These are phyloP conservation scores for Lissocephala sabroskyi DNA, from an alignment of 2,888 invertebrate species.

Conservation along the genomic window DNA sequence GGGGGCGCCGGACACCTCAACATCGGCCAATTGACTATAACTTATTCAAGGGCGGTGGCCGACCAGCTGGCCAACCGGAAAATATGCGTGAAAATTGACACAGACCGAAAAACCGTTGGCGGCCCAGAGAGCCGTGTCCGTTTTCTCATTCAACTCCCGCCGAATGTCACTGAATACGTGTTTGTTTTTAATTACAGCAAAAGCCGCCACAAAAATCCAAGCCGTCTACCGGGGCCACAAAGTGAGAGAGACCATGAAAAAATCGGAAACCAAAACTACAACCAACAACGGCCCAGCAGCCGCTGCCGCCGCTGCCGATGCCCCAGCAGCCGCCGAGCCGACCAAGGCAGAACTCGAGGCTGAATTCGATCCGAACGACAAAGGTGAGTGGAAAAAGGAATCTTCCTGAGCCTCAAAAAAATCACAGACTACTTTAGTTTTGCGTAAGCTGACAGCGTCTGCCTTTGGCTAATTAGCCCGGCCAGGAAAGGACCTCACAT, in stretches of 20 bases:
- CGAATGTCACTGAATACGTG: no score
- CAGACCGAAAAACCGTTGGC: no score
- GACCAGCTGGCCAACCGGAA: background rate
- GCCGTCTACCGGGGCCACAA: conserved; percentile 89
- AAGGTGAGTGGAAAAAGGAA: conserved; percentile 75
- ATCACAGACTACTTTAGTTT: no score
- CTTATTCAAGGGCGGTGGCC: conserved; percentile 49
- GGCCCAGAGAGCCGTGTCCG: no score
- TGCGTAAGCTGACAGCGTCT: no score
- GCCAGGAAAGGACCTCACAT: no score
- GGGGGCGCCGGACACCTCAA: conserved; percentile 47
- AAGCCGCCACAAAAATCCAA: conserved; percentile 90
- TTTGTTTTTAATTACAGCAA: conserved; percentile 57
- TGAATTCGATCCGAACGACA: conserved; percentile 86
- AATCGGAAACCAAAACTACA: conserved; percentile 73
- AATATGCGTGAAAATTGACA: background rate
- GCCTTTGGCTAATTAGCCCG: no score
- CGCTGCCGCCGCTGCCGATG: conserved; percentile 29
- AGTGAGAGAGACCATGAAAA: conserved; percentile 84
- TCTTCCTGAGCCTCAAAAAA: conserved; percentile 13
- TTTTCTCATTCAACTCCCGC: no score
- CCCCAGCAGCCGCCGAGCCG: conserved; percentile 73
- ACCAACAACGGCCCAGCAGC: conserved; percentile 47
- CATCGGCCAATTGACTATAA: conserved; percentile 63
- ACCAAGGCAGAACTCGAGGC: conserved; percentile 82